Evolutionary conservation across 2,113 vertebrate genomes (phyloP).

Genomic region (Pseudonaja textilis): DNA sequence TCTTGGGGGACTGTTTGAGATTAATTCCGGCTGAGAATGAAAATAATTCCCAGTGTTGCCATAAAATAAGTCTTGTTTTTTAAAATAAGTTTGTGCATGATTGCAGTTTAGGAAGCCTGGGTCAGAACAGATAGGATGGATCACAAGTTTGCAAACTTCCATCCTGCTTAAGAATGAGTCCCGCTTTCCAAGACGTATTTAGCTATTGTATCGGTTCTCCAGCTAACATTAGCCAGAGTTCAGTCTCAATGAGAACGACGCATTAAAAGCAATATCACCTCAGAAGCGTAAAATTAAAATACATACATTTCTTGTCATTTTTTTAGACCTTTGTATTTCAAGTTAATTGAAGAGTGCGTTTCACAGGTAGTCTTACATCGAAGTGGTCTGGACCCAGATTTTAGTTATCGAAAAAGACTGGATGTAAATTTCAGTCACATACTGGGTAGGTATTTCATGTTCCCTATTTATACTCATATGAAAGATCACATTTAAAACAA

Average conservation of each 20-base stretch:
- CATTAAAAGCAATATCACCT: not conserved
- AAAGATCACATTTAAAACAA: not conserved
- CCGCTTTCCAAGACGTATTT: not conserved
- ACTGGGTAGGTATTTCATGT: constrained; percentile 75
- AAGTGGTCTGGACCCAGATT: constrained; percentile 92
- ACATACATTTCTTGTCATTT: constrained; percentile 22
- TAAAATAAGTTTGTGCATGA: no score
- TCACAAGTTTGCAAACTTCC: not conserved
- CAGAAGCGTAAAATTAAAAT: not conserved
- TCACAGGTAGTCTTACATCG: constrained; percentile 96
- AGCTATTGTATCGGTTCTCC: not conserved
- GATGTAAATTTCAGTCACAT: constrained; percentile 92
- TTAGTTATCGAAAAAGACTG: constrained; percentile 91
- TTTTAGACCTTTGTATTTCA: constrained; percentile 93
- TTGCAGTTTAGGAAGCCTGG: no score
- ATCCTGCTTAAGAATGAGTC: not conserved
- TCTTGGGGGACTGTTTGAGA: no score
- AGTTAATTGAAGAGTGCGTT: constrained; percentile 94
- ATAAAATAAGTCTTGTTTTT: no score
- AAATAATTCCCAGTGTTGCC: no score
- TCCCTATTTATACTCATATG: not conserved
- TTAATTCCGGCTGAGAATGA: no score
- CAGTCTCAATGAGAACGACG: not conserved
- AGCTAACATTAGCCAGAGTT: not conserved
- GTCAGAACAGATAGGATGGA: no score